A percentile compares a stretch with the other conserved stretches of the same genome.
Evolutionary conservation across 2,888 invertebrate species (phyloP).

Genomic region (Cloeon dipterum): DNA sequence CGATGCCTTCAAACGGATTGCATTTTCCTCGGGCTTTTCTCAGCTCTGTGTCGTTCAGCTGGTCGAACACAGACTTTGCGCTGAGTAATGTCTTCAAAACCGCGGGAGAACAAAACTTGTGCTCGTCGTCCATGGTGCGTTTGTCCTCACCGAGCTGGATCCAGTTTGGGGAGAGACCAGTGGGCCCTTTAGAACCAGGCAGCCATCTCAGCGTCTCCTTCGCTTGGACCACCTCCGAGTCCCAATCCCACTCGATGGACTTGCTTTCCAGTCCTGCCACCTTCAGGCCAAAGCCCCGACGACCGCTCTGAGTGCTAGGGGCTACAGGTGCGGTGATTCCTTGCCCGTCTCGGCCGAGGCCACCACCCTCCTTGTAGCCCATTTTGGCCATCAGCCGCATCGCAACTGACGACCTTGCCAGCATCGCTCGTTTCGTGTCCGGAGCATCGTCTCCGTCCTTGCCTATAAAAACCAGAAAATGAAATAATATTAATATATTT

Average conservation of each 20-base stretch:
- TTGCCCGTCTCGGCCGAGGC: conserved; percentile 65
- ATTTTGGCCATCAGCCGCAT: too few species aligned
- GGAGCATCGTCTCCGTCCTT: too few species aligned
- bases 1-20: conserved; percentile 87
- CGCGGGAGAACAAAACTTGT: conserved; percentile 45
- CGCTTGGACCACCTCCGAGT: conserved; percentile 23
- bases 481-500: too few species aligned
- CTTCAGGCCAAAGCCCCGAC: conserved; percentile 59
- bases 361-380: conserved; percentile 62
- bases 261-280: conserved; percentile 32
- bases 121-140: conserved; percentile 49
- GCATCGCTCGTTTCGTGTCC: too few species aligned
- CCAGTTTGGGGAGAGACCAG: conserved; percentile 23
- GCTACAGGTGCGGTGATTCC: conserved; percentile 60
- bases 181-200: background rate
- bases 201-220: background rate
- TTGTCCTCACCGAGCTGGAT: conserved; percentile 38
- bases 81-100: too few species aligned
- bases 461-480: too few species aligned
- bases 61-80: conserved; percentile 53
- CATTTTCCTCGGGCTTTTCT: conserved; percentile 57
- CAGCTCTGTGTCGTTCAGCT: conserved; percentile 51
- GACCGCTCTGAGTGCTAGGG: conserved; percentile 56
- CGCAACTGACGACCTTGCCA: too few species aligned
- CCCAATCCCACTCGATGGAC: conserved; percentile 40